Evolutionary conservation across 2,113 vertebrate genomes (phyloP), one percentile per base, ranked within the genome.

Genomic region (Coryphaenoides rupestris): DNA sequence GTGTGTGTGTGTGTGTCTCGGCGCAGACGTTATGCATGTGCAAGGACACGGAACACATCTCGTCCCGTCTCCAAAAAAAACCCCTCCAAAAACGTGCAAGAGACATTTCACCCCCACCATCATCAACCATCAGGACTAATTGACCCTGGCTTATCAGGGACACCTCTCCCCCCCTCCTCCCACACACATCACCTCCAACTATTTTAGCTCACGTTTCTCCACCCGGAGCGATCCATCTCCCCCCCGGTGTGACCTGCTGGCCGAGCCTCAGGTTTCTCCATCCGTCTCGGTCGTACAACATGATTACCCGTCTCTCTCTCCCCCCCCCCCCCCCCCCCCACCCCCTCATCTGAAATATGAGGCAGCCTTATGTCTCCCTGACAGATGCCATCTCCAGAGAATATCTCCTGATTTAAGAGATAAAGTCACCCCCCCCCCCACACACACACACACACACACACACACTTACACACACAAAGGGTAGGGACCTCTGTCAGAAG

Each of bases 311-410:
- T 80, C 28, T 33, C 28, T 33, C 57, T n/a, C n/a, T n/a, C n/a
- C n/a, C n/a, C n/a, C n/a, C n/a, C n/a, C n/a, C n/a, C n/a, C n/a
- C n/a, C n/a, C n/a, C n/a, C n/a, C n/a, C n/a, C n/a, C n/a, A n/a
- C n/a, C n/a, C n/a, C n/a, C 67, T 67, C 72, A 65, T 66, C 78
- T 87, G 83, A 89, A 83, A 88, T 83, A 87, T 78, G 79, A 85
- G n/a, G 80, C 79, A 58, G 60, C 74, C 62, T 62, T 24, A 46
- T 19, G 72, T 79, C 76, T 72, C 65, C 63, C 69, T 60, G 82
- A 79, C 79, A 76, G 76, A 63, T 68, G 53, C 56, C 55, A 66
- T 60, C 52, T 66, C 60, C 53, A 54, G 22, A 63, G 5, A 63
- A 80, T 72, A 69, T 54, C 55, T 68, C 75, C 75, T 80, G 82